Evolutionary conservation across 2,113 vertebrate species (phyloP).

Genomic region (Leucosticte australis): DNA sequence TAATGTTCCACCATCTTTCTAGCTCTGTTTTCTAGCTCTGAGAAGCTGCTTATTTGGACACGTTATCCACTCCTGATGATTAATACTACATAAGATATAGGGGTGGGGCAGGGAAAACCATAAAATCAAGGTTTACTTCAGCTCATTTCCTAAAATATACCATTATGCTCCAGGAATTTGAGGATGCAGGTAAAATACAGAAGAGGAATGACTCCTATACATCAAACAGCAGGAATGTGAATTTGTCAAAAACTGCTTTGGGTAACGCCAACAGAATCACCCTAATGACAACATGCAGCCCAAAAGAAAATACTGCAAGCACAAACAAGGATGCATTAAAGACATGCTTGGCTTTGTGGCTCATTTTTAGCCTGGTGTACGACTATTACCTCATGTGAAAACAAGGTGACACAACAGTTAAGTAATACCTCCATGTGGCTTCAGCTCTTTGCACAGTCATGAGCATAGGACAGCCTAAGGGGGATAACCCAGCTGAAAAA

Average conservation of each 20-base stretch:
- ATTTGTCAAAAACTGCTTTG: background rate
- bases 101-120: background rate
- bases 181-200: background rate
- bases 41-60: background rate
- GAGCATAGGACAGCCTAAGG: accelerated
- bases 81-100: background rate
- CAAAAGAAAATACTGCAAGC: background rate
- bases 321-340: background rate
- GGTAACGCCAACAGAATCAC: background rate
- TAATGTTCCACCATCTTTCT: background rate
- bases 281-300: background rate
- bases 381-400: background rate
- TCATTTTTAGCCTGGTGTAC: background rate
- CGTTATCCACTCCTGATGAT: background rate
- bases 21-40: background rate
- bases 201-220: background rate
- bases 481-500: background rate
- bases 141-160: background rate
- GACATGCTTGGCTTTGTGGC: background rate
- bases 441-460: background rate
- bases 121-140: background rate
- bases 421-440: background rate
- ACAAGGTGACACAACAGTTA: background rate
- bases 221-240: background rate
- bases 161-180: background rate